These are phyloP conservation scores for Nephrotoma appendiculata DNA, from an alignment of 2,888 invertebrate genomes.

Conservation along the genomic window DNA sequence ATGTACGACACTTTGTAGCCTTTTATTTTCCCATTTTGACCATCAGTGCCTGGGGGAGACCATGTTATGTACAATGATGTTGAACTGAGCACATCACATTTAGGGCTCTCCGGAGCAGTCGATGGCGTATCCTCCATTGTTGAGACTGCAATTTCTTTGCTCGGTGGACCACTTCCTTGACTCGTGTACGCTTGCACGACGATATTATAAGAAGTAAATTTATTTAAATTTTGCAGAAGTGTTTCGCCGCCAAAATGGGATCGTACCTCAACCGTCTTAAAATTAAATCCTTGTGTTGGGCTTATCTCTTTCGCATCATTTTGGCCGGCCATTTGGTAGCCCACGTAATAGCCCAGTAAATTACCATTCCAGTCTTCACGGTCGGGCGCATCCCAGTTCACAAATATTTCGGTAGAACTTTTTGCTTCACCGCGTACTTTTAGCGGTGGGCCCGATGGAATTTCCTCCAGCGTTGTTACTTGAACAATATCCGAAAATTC, in stretches of 20 bases:
- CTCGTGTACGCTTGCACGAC: slow-evolving; percentile 80
- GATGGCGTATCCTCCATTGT: slow-evolving; percentile 83
- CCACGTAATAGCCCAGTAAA: slow-evolving; percentile 73
- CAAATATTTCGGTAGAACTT: slow-evolving; percentile 69
- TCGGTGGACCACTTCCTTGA: slow-evolving; percentile 72
- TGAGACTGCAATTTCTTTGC: slow-evolving; percentile 60
- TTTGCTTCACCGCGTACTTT: slow-evolving; percentile 72
- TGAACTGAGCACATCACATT: slow-evolving; percentile 67
- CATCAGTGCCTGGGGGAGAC: slow-evolving; percentile 67
- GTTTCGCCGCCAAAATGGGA: slow-evolving; percentile 56
- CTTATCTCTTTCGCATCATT: slow-evolving; percentile 30
- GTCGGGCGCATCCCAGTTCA: slow-evolving; percentile 78
- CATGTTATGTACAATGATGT: slow-evolving; percentile 75
- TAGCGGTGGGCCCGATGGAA: slow-evolving; percentile 66
- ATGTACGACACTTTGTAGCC: slow-evolving; percentile 75
- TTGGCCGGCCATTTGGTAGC: slow-evolving; percentile 47
- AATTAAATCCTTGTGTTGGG: slow-evolving; percentile 46
- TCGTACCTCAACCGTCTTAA: slow-evolving; percentile 62
- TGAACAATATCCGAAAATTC: slow-evolving; percentile 74
- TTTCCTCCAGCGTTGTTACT: slow-evolving; percentile 75
- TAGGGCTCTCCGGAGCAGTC: slow-evolving; percentile 65
- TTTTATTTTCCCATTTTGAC: slow-evolving; percentile 71
- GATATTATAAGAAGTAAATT: slow-evolving; percentile 66
- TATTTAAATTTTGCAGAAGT: slow-evolving; percentile 52
- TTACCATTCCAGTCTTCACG: slow-evolving; percentile 79